Evolutionary conservation across 35 echinoderm and acorn worm species (phyloP), one percentile per base, ranked within the genome.

Genomic region (Chiridota heheva): DNA sequence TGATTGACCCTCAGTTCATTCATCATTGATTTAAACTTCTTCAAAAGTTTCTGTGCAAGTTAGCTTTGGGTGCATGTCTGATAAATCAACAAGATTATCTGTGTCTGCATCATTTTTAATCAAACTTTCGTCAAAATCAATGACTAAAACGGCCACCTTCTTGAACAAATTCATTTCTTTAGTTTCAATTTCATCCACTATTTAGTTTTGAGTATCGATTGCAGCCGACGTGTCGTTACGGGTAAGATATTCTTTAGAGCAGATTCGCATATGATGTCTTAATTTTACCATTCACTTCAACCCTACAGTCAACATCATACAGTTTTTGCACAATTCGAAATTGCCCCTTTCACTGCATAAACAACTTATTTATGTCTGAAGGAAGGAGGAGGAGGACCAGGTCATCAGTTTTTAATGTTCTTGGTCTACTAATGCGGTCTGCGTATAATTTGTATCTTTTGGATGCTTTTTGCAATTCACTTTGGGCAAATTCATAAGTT

Each of bases 401-500:
- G 48, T 53, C 48, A 53, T 22, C 48, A 13, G 22, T 22, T 10
- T 22, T 13, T 13, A 53, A 22, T 22, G 10, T 53, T 53, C 48
- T 53, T 10, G 48, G 48, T 22, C 22, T 64, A 8, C 7, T 29
- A 7, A 17, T 28, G 7, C 7, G 7, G 61, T 64, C 61, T 17
- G 7, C 13, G 60, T 63, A 63, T 26, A 30, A 7, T 63, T 63
- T 63, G 29, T 7, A 70, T 7, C 41, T 70, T 5, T 38, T 41
- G 5, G 34, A 38, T 38, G 67, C 34, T 70, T 32, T 13, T 70
- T 70, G 36, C 15, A 70, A 40, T 41, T 70, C 28, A 38, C 41
- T 70, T 35, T 38, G 13, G 8, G 67, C 67, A 13, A 70, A 38
- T 32, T 70, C 34, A 70, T 38, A 70, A 37, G 67, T 70, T 37